Evolutionary conservation across 92 coral and sea anemone species (phyloP).

Genomic region (Epizoanthus scotinus): DNA sequence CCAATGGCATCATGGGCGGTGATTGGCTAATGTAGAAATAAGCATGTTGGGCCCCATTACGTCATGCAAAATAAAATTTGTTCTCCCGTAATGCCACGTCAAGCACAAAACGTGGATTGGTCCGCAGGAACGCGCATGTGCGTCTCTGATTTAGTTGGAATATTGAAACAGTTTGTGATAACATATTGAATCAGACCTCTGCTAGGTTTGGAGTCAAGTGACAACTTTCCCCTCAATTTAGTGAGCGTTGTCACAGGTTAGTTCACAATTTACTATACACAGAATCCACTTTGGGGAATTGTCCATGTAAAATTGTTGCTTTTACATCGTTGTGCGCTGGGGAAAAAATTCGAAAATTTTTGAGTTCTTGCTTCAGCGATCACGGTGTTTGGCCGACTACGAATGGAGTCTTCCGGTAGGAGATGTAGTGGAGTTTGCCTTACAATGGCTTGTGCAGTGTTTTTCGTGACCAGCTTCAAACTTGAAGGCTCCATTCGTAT

Average conservation of each 20-base stretch:
- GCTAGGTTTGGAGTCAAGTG: conserved; percentile 59
- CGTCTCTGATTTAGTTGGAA: conserved; percentile 60
- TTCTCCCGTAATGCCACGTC: conserved; percentile 98
- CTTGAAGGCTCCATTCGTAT: conserved; percentile 36
- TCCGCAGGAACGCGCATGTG: conserved; percentile 74
- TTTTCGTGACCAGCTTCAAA: background rate
- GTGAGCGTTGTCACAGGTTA: conserved; percentile 93
- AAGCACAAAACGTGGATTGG: conserved; percentile 94
- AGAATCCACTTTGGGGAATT: conserved; percentile 3
- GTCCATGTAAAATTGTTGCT: background rate
- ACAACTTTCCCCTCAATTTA: conserved; percentile 69
- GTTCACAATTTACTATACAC: conserved; percentile 37
- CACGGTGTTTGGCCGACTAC: conserved; percentile 27
- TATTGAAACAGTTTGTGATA: conserved; percentile 87
- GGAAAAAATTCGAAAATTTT: conserved; percentile 6
- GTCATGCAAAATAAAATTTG: conserved; percentile 94
- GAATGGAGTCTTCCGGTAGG: conserved; percentile 31
- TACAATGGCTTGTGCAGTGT: background rate
- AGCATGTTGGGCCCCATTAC: conserved; percentile 95
- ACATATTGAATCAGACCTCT: conserved; percentile 77
- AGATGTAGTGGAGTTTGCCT: conserved; percentile 23
- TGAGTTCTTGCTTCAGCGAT: conserved; percentile 44
- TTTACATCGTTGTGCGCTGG: background rate
- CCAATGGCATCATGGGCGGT: conserved; percentile 69
- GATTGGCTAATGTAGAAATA: conserved; percentile 76